Evolutionary conservation across 2,797 vertebrate genomes (phyloP).

Genomic region (Crax fasciolata): DNA sequence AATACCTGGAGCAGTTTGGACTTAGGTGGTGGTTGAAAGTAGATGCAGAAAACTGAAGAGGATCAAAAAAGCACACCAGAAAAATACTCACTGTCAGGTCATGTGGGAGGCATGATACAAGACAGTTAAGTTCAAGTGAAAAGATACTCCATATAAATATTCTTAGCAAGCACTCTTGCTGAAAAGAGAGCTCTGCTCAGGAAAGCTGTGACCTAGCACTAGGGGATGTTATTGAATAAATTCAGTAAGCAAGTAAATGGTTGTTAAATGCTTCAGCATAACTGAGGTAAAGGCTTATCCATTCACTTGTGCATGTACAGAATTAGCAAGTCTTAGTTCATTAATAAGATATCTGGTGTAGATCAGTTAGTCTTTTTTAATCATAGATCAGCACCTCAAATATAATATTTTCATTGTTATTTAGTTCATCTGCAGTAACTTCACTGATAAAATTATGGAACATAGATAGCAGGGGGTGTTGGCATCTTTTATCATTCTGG

Average conservation of each 20-base stretch:
- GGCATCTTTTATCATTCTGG: background rate
- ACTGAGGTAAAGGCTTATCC: background rate
- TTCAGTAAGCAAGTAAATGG: background rate
- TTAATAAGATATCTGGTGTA: background rate
- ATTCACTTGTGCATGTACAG: background rate
- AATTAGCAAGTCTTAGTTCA: background rate
- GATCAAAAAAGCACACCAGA: background rate
- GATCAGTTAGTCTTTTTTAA: background rate
- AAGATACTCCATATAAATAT: background rate
- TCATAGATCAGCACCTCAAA: background rate
- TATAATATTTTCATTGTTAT: background rate
- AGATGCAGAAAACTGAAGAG: background rate
- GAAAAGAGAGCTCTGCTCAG: background rate
- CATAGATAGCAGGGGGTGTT: background rate
- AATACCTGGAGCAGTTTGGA: background rate
- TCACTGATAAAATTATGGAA: background rate
- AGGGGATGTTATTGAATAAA: background rate
- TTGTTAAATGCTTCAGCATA: background rate
- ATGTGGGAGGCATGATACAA: background rate
- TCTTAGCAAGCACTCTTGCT: background rate
- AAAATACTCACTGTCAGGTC: fast-evolving
- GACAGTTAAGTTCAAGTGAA: background rate
- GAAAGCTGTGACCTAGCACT: background rate
- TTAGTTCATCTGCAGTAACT: background rate
- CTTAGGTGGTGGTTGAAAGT: fast-evolving